These are phyloP conservation scores for Cheilosia scutellata DNA, from an alignment of 2,888 invertebrate genomes.

Conservation along the genomic window DNA sequence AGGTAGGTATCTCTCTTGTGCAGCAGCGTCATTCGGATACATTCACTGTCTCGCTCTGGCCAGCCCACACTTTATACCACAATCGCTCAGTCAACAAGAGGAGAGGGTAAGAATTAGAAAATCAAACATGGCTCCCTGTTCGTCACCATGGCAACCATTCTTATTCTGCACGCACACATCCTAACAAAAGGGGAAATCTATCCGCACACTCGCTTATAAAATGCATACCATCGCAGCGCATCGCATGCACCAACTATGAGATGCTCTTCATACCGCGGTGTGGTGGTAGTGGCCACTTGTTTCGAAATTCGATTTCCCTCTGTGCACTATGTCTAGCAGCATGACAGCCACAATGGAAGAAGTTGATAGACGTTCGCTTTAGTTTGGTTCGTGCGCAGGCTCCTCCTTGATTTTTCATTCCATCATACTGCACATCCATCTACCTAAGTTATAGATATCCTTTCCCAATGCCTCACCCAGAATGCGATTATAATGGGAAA, in stretches of 20 bases:
- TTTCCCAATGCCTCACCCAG: slow-evolving; percentile 47
- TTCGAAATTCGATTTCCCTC: slow-evolving; percentile 35
- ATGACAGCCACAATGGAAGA: slow-evolving; percentile 29
- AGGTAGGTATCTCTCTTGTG: slow-evolving; percentile 35
- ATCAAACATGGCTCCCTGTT: slow-evolving; percentile 75
- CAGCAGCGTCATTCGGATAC: slow-evolving; percentile 48
- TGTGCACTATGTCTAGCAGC: slow-evolving; percentile 33
- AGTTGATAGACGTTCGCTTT: slow-evolving; percentile 35
- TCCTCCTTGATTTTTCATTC: slow-evolving; percentile 58
- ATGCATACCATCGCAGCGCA: slow-evolving; percentile 59
- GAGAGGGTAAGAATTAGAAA: slow-evolving; percentile 69
- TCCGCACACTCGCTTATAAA: slow-evolving; percentile 4
- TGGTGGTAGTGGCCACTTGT: slow-evolving; percentile 64
- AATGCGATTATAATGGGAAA: slow-evolving; percentile 47
- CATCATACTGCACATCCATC: slow-evolving; percentile 48
- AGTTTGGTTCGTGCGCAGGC: slow-evolving; percentile 65
- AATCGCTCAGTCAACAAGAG: slow-evolving; percentile 50
- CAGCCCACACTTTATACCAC: background rate
- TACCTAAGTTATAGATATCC: slow-evolving; percentile 55
- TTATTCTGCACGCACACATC: slow-evolving; percentile 55
- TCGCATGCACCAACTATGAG: slow-evolving; percentile 51
- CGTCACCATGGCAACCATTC: slow-evolving; percentile 75
- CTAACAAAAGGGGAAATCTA: slow-evolving; percentile 43
- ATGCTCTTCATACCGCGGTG: slow-evolving; percentile 47
- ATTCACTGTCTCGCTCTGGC: slow-evolving; percentile 58